Evolutionary conservation across 2,113 vertebrate species (phyloP).

Genomic region (Tupaia tana): DNA sequence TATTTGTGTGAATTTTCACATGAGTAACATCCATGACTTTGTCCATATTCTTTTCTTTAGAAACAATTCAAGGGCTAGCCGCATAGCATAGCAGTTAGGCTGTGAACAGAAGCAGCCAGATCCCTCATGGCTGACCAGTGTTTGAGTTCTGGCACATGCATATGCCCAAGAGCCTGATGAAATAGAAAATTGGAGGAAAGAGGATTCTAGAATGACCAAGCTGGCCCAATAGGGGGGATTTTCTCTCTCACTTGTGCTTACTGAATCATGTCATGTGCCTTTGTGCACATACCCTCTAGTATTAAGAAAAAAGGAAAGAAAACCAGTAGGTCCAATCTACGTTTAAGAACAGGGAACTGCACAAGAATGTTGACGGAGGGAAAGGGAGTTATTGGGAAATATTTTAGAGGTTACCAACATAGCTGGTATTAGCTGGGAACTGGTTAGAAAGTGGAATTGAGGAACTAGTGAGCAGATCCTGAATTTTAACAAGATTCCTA

Average conservation of each 20-base stretch:
- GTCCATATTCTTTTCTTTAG: background rate
- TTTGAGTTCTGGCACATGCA: no score
- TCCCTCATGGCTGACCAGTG: no score
- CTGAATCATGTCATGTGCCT: no score
- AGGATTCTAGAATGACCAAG: no score
- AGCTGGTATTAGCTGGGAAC: background rate
- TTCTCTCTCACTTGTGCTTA: no score
- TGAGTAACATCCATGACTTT: background rate
- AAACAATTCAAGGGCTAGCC: background rate
- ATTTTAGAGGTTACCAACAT: background rate
- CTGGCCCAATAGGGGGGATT: no score
- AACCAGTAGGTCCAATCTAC: background rate
- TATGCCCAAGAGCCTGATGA: no score
- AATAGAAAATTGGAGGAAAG: no score
- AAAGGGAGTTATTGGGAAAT: background rate
- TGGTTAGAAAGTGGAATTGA: background rate
- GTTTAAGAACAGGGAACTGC: background rate
- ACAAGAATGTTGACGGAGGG: background rate
- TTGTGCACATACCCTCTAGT: no score
- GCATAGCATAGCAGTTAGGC: no score
- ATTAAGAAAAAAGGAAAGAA: no score
- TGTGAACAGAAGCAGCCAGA: no score
- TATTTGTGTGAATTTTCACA: background rate
- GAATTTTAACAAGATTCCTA: background rate
- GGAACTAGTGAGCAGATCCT: background rate